A percentile compares a stretch with the other conserved stretches of the same genome.
Conservation (phyloP, 2,888 invertebrate genomes). For the Ichneumon xanthorius region DNA sequence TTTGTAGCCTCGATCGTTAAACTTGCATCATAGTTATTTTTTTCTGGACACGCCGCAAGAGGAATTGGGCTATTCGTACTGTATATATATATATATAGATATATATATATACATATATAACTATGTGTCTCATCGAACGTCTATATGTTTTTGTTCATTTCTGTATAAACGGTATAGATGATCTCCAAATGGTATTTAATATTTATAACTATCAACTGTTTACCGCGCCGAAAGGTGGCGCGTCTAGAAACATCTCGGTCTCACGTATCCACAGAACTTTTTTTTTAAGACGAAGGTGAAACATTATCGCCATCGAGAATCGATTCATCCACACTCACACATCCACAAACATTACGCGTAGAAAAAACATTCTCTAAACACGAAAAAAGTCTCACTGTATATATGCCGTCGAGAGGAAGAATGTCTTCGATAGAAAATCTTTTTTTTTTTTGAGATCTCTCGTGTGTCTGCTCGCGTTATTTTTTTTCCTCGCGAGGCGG, state of each 20-base stretch:
- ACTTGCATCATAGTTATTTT: slow-evolving; percentile 10
- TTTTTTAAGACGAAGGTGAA: slow-evolving; percentile 18
- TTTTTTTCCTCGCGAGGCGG: slow-evolving; percentile 34
- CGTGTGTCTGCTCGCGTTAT: slow-evolving; percentile 59
- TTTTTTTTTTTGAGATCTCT: slow-evolving; percentile 71
- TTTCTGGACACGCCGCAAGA: slow-evolving; percentile 52
- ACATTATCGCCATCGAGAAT: slow-evolving; percentile 19
- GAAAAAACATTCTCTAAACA: slow-evolving; percentile 37
- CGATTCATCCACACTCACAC: slow-evolving; percentile 10
- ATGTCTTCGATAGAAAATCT: slow-evolving; percentile 30
- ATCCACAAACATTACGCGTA: slow-evolving; percentile 22
- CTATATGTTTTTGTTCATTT: slow-evolving; percentile 36
- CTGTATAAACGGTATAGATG: slow-evolving; percentile 52
- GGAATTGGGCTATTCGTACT: slow-evolving; percentile 33
- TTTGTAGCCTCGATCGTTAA: background rate
- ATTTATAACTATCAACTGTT: slow-evolving; percentile 24
- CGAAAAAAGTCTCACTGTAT: slow-evolving; percentile 38
- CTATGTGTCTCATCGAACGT: slow-evolving; percentile 45
- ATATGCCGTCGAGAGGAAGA: slow-evolving; percentile 23
- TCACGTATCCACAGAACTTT: background rate
- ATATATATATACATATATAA: slow-evolving; percentile 20
- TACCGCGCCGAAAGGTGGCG: slow-evolving; percentile 21
- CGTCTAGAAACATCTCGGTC: slow-evolving; percentile 30
- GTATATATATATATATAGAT: slow-evolving; percentile 11
- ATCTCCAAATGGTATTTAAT: slow-evolving; percentile 50